Percentiles rank a stretch among this genome's conserved stretches.
These are phyloP conservation scores for Tetraodon nigroviridis DNA, from an alignment of 2,113 vertebrate species.

Conservation along the genomic window DNA sequence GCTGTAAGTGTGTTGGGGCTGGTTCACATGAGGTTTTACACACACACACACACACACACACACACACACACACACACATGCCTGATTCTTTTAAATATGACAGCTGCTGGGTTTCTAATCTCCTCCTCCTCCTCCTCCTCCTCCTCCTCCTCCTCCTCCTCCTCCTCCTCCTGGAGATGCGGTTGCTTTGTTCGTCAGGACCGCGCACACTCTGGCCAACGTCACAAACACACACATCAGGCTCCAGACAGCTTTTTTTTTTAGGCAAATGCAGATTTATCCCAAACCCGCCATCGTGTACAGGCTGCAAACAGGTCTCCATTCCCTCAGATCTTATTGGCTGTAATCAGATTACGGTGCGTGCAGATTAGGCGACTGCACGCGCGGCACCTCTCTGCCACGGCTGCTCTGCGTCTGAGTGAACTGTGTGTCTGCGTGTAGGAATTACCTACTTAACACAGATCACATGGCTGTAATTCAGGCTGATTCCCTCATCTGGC, in stretches of 20 bases:
- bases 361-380: constrained; percentile 62
- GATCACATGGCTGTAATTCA: constrained; percentile 56
- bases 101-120: constrained; percentile 70
- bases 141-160: constrained; percentile 14
- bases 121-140: constrained; percentile 45
- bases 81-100: constrained; percentile 54
- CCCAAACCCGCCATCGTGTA: constrained; percentile 30
- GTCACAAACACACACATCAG: background rate
- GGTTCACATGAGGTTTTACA: constrained; percentile 26
- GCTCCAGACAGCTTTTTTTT: constrained; percentile 4
- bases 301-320: constrained; percentile 15
- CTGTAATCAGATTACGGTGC: constrained; percentile 27
- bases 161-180: constrained; percentile 8
- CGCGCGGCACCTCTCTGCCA: constrained; percentile 26
- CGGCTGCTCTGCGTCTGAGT: constrained; percentile 15
- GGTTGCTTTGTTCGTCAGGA: constrained; percentile 8
- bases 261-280: constrained; percentile 13
- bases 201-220: constrained; percentile 15
- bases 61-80: constrained; percentile 35
- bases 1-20: constrained; percentile 69
- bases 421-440: constrained; percentile 23
- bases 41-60: too few species aligned
- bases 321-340: constrained; percentile 59
- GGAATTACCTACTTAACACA: constrained; percentile 57
- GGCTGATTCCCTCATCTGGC: constrained; percentile 52